Percentiles rank a stretch among this genome's conserved stretches.
Conservation (phyloP, 2,888 invertebrate genomes). For the Drosophila engyochracea region DNA sequence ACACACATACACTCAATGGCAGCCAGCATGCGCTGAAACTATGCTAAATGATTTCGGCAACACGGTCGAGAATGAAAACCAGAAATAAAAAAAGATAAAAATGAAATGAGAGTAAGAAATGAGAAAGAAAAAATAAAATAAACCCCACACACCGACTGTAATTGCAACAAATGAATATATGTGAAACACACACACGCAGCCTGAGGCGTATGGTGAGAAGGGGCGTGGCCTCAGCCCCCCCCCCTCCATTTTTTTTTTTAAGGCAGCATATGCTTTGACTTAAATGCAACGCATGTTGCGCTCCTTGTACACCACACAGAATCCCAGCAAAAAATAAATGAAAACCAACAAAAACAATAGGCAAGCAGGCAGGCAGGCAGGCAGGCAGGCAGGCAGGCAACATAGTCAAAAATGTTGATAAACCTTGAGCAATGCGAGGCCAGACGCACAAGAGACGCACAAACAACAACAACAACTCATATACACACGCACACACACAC, state of each 20-base stretch:
- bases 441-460: conserved; percentile 32
- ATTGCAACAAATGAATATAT: conserved; percentile 79
- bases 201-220: not conserved
- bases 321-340: conserved; percentile 3
- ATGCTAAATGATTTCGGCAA: conserved; percentile 65
- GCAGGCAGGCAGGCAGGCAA: conserved; percentile 1
- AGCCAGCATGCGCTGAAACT: conserved; percentile 38
- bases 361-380: not conserved
- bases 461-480: not conserved
- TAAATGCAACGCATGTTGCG: conserved; percentile 72
- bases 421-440: conserved; percentile 31
- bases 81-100: conserved; percentile 31
- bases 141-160: conserved; percentile 57
- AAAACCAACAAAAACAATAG: conserved; percentile 16
- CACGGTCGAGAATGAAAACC: conserved; percentile 43
- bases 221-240: conserved; percentile 8
- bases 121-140: not conserved
- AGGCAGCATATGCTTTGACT: conserved; percentile 23
- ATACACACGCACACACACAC: conserved; percentile 10
- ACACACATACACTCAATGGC: not conserved
- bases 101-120: not conserved
- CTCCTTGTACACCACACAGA: conserved; percentile 45
- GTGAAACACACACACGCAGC: conserved; percentile 33
- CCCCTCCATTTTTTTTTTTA: not conserved
- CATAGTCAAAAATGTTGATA: conserved; percentile 43